phyloP scores from a whole-genome alignment of 2,797 vertebrate species.

The Phyllotis vaccarum region DNA sequence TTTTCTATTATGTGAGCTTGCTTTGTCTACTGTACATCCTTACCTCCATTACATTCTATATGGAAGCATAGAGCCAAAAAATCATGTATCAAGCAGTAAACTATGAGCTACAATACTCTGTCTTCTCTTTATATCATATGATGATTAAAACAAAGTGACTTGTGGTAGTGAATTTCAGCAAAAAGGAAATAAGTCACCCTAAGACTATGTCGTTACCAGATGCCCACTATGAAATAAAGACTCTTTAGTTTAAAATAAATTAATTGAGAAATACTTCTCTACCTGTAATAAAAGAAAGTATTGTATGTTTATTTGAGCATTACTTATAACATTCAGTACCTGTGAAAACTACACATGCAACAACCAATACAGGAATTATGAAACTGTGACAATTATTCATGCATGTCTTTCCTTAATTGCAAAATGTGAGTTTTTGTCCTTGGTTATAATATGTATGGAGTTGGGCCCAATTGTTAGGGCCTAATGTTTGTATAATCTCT shows the following conservation, averaged over 20 bases:
- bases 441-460: not conserved
- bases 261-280: not conserved
- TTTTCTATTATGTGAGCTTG: not conserved
- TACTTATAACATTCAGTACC: not conserved
- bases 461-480: not conserved
- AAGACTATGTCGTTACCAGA: not conserved
- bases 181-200: not conserved
- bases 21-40: no score
- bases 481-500: not conserved
- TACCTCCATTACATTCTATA: not conserved
- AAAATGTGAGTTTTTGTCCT: not conserved
- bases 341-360: not conserved
- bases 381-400: not conserved
- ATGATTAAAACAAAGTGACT: not conserved
- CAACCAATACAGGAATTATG: no score
- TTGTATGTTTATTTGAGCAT: not conserved
- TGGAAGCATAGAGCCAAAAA: no score
- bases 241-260: not conserved
- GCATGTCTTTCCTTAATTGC: not conserved
- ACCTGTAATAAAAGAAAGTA: not conserved
- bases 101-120: no score
- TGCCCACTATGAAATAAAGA: not conserved
- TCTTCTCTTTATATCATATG: not conserved
- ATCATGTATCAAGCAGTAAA: not conserved
- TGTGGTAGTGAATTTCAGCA: not conserved